Evolutionary conservation across 2,888 invertebrate species (phyloP).

Genomic region (Tricholauxania praeusta): DNA sequence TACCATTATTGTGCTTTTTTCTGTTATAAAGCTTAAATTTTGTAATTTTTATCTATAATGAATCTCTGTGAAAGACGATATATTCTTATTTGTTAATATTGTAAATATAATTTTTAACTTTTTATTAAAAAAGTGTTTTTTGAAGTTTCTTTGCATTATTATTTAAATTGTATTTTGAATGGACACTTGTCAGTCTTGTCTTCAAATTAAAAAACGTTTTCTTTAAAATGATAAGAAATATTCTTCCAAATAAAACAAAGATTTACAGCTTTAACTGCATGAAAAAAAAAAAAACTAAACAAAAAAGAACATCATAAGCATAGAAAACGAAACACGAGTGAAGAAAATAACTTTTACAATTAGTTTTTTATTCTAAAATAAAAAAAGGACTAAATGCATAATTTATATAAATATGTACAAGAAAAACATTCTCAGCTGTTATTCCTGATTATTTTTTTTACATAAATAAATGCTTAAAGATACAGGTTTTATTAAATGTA

Average conservation of each 20-base stretch:
- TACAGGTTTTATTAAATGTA: too few relatives aligned
- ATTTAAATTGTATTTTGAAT: not conserved
- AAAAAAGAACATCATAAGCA: not conserved
- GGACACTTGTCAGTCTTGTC: not conserved
- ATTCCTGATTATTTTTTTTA: too few relatives aligned
- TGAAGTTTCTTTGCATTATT: not conserved
- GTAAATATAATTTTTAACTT: too few relatives aligned
- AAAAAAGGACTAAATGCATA: too few relatives aligned
- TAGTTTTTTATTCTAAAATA: too few relatives aligned
- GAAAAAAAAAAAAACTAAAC: not conserved
- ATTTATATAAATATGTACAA: too few relatives aligned
- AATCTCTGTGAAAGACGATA: too few relatives aligned
- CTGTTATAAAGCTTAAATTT: too few relatives aligned
- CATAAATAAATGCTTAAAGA: too few relatives aligned
- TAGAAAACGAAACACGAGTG: not conserved
- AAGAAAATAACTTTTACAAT: too few relatives aligned
- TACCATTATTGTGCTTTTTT: not conserved
- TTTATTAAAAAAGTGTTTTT: not conserved
- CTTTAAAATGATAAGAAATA: not conserved
- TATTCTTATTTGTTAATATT: not conserved
- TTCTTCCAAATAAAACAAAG: not conserved
- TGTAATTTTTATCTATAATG: too few relatives aligned
- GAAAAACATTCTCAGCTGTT: too few relatives aligned
- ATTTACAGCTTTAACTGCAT: not conserved
- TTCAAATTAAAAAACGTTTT: not conserved